Evolutionary conservation across 2,113 vertebrate genomes (phyloP).

Genomic region (Romanogobio albipinnatus): DNA sequence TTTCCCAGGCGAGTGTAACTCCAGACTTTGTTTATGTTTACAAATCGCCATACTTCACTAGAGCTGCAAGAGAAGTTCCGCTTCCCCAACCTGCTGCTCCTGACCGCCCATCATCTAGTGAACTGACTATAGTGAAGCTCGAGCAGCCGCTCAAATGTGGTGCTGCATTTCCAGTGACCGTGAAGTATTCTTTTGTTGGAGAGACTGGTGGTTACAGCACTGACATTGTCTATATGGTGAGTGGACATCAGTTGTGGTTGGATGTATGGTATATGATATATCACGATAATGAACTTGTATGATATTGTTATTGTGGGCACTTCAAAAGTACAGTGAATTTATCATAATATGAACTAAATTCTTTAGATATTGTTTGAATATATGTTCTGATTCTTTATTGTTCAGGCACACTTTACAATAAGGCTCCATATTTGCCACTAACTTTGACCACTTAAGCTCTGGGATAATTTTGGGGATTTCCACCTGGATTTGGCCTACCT

Average conservation of each 20-base stretch:
- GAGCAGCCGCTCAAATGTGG: slow-evolving; percentile 60
- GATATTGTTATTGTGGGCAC: no score
- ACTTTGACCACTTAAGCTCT: no score
- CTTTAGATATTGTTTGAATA: no score
- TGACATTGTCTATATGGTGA: slow-evolving; percentile 70
- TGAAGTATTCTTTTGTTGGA: slow-evolving; percentile 63
- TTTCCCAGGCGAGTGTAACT: slow-evolving; percentile 51
- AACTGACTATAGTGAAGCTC: slow-evolving; percentile 57
- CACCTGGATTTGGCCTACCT: no score
- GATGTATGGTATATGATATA: no score
- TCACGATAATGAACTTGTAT: no score
- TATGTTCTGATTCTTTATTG: no score
- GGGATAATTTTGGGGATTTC: no score
- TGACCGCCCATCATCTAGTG: slow-evolving; percentile 58
- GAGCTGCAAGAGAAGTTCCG: neutral
- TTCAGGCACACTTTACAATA: no score
- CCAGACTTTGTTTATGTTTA: accelerated
- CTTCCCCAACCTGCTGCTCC: neutral
- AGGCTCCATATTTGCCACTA: no score
- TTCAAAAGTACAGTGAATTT: no score
- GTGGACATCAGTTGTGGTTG: neutral
- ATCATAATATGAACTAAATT: no score
- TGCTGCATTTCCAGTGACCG: neutral
- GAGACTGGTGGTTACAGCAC: slow-evolving; percentile 49
- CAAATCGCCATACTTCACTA: neutral